Base-by-base conservation (phyloP, 2,113 vertebrate genomes). In the Trogon surrucura region DNA sequence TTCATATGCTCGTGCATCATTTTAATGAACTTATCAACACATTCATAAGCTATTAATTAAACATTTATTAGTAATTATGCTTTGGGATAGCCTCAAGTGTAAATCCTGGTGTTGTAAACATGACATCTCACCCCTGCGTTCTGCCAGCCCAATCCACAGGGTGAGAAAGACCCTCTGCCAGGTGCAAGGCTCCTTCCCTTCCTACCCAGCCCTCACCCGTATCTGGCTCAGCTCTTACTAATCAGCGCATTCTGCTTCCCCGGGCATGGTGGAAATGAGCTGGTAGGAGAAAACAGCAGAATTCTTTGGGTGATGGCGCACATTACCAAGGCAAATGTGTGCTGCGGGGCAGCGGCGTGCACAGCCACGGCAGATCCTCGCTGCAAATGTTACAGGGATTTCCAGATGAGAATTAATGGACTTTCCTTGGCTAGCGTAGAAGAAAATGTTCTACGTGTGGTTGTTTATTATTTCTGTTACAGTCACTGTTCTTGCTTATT, bases 401-500 rank as follows among this genome's bases (percentile, higher is more conserved):
- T 96, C 92, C 92, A 96, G 96, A 94, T 73, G 96, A 96, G 92
- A 94, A 97, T 94, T 95, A 88, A 96, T 93, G 96, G 93, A 96
- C 95, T 96, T 92, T 34, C 84, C 91, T 95, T 95, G 94, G 95
- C 96, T 83, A 57, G 82, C 0, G 2, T 67, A 64, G 93, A 79
- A 93, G 92, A 94, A 88, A 95, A 94, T 74, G 85, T 95, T 94
- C 82, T 88, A 25, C 2, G 56, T 94, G 92, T 51, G 85, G 69
- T 88, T 94, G 80, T 93, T 96, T 96, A 78, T 94, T 80, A 83
- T 96, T 94, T 94, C 85, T 91, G 95, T 78, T 93, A 60, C 95
- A 96, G 88, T 88, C 72, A 19, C 93, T 95, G 90, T 97, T 36
- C 93, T 93, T 93, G 93, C 82, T 95, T 95, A 93, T 95, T 96